Conservation (phyloP, 2,797 vertebrate species). For the Chaetodon trifasciatus region DNA sequence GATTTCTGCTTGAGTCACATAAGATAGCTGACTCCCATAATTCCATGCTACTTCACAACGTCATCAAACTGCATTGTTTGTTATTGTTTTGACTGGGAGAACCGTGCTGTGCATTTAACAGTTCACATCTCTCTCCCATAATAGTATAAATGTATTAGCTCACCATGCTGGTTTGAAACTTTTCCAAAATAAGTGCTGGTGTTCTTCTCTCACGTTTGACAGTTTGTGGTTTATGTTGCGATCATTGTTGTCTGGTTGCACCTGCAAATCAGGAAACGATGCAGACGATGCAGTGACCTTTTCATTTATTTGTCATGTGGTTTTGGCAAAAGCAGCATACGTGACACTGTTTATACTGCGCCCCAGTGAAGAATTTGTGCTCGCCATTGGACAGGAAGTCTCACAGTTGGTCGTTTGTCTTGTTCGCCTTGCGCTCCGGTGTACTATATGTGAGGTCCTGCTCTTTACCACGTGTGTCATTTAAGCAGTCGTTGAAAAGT, state of each 20-base stretch:
- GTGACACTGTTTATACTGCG: conserved; percentile 9
- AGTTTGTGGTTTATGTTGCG: conserved; percentile 81
- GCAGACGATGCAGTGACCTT: conserved; percentile 78
- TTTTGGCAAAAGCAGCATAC: conserved; percentile 14
- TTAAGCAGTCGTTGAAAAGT: conserved; percentile 1
- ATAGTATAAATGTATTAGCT: not conserved
- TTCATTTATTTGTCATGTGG: conserved; percentile 56
- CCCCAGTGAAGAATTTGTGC: conserved; percentile 15
- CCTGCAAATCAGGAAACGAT: conserved; percentile 64
- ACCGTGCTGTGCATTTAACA: not conserved
- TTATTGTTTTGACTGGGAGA: too few relatives aligned
- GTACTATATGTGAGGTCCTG: conserved; percentile 2
- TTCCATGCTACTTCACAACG: too few relatives aligned
- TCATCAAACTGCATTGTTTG: too few relatives aligned
- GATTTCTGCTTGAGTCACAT: too few relatives aligned
- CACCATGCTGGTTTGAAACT: not conserved
- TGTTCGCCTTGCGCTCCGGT: not conserved
- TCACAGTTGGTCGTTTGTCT: not conserved
- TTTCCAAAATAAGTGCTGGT: not conserved
- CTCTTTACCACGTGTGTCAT: not conserved
- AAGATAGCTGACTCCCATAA: too few relatives aligned
- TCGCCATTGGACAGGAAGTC: conserved; percentile 24
- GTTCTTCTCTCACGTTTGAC: conserved; percentile 51
- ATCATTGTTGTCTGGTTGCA: conserved; percentile 62
- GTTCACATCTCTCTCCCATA: not conserved